These are phyloP conservation scores for Pachydiplax longipennis DNA, from an alignment of 2,888 invertebrate genomes.

Conservation along the genomic window DNA sequence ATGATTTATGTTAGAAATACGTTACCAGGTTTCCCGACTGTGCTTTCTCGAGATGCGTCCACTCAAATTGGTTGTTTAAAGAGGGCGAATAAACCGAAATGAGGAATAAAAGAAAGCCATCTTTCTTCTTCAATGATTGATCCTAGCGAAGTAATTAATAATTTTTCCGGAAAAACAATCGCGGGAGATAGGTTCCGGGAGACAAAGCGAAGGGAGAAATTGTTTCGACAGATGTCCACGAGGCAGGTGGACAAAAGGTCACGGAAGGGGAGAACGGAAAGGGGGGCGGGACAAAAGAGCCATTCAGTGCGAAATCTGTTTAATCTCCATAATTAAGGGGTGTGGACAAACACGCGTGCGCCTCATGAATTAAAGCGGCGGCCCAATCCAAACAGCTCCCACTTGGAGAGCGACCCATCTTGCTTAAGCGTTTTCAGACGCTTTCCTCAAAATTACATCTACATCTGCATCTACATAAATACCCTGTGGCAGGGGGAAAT, in stretches of 20 bases:
- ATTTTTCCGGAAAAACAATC: conserved; percentile 10
- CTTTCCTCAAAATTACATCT: no score
- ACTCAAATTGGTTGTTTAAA: no score
- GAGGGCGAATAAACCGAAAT: no score
- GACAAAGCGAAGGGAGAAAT: background rate
- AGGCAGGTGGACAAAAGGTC: background rate
- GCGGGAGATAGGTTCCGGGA: background rate
- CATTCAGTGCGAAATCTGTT: conserved; percentile 35
- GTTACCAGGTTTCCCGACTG: no score
- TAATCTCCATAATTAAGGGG: conserved; percentile 45
- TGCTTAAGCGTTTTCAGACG: no score
- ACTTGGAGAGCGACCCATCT: no score
- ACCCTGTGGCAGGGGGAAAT: no score
- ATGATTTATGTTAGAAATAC: no score
- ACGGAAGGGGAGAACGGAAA: background rate
- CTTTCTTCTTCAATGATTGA: background rate
- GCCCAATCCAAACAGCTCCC: no score
- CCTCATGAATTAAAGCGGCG: no score
- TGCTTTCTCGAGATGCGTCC: no score
- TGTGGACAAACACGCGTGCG: conserved; percentile 18
- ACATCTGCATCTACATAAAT: no score
- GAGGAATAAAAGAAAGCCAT: background rate
- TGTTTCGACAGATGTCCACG: conserved; percentile 35
- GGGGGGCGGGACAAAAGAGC: background rate
- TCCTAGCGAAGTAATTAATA: conserved; percentile 12